Base-by-base conservation (phyloP, 2,888 invertebrate genomes). In the Drosophila cognata region DNA sequence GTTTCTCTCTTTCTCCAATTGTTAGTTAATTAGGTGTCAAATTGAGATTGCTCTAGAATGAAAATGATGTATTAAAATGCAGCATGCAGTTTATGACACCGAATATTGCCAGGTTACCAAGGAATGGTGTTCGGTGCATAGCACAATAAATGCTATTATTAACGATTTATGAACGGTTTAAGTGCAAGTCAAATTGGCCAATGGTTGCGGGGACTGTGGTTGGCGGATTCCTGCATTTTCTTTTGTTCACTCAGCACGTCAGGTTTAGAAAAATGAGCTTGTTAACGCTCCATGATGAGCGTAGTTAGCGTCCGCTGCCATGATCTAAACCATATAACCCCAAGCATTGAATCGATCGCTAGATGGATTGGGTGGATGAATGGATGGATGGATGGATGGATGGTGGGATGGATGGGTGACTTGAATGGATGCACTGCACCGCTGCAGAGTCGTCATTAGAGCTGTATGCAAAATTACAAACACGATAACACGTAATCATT, bases 401-500 rank as follows among this genome's bases (percentile, higher is more conserved):
- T n/a, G 29, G 11, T 46, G 16, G 25, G 46, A 46, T 46, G 46
- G 51, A 25, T 61, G 29, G 48, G 8, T 64, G 43, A 46, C 11
- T 55, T 62, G 11, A 16, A 21, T 64, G 67, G 61, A 46, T 70
- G 72, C 65, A 64, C 31, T 63, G 63, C 51, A 57, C 46, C 36
- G 46, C 46, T 35, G 48, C 59, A 58, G 74, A 72, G 64, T 68
- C 85, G 75, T 91, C 89, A 90, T 90, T 91, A 84, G 88, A 82
- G 84, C 62, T 84, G 72, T 85, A 82, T 89, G 90, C 85, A 88
- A 90, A 91, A 90, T 90, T 91, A 88, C 88, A 88, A 91, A 91
- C 89, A 88, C 82, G 90, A 91, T 90, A 90, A 91, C 91, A 89
- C 88, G 87, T 91, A 89, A 91, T 91, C 91, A 90, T 91, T 91